Conservation (phyloP, 2,113 vertebrate genomes). For the Dromaius novaehollandiae region DNA sequence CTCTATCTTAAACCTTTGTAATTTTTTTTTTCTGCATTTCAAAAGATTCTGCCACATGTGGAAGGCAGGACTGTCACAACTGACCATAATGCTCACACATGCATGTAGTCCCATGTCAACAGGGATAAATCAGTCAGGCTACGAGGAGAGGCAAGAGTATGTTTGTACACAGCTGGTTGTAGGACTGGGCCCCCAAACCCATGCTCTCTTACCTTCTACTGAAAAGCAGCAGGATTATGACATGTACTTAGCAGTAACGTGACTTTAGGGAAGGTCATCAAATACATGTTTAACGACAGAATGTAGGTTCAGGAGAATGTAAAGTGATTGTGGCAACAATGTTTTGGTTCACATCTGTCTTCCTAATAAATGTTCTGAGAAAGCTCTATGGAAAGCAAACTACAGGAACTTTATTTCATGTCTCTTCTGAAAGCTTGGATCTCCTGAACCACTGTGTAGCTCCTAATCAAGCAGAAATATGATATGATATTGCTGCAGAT, state of each 20-base stretch:
- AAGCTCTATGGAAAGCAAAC: neutral
- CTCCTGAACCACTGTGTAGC: neutral
- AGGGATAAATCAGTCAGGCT: neutral
- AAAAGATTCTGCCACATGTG: neutral
- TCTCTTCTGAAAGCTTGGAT: neutral
- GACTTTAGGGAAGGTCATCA: neutral
- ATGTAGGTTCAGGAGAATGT: neutral
- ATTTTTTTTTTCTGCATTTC: neutral
- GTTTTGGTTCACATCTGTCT: neutral
- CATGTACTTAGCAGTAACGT: neutral
- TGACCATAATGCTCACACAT: neutral
- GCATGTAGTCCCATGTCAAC: accelerated
- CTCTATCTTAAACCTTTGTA: neutral
- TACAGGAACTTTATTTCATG: neutral
- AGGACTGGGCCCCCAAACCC: neutral
- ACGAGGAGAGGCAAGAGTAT: neutral
- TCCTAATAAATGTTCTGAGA: neutral
- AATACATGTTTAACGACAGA: neutral
- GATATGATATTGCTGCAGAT: neutral
- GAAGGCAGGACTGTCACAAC: neutral
- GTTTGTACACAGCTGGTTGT: neutral
- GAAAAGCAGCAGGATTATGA: neutral
- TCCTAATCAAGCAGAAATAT: neutral
- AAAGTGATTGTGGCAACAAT: neutral
- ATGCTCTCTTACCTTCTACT: neutral